These are phyloP conservation scores for Drosophila nannoptera DNA, from an alignment of 1,140 invertebrate genomes.

Conservation along the genomic window DNA sequence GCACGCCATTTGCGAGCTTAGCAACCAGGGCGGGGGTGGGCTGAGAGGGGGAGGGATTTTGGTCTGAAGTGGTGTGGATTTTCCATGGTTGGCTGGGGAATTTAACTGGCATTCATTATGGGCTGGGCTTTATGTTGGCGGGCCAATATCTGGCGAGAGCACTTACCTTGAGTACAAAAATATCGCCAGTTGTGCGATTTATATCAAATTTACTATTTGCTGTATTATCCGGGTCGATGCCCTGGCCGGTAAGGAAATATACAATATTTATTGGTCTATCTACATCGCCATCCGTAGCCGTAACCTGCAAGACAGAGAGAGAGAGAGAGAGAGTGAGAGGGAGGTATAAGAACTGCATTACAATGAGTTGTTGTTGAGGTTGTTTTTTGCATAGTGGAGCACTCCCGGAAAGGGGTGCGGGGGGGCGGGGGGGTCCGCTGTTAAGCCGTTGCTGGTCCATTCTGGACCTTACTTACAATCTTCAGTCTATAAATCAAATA, in stretches of 20 bases:
- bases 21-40: not conserved
- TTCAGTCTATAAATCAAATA: constrained; percentile 75
- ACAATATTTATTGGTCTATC: constrained; percentile 85
- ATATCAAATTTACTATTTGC: constrained; percentile 85
- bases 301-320: constrained; percentile 73
- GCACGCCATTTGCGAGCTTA: constrained; percentile 35
- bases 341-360: constrained; percentile 37
- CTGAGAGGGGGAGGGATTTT: not conserved
- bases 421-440: constrained; percentile 5
- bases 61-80: constrained; percentile 1
- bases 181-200: constrained; percentile 84
- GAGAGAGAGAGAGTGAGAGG: constrained; percentile 79
- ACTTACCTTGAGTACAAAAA: constrained; percentile 83
- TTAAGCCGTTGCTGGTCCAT: constrained; percentile 37
- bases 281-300: constrained; percentile 84
- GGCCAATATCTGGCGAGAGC: constrained; percentile 16
- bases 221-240: constrained; percentile 83
- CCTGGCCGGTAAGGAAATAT: constrained; percentile 86
- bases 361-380: constrained; percentile 13
- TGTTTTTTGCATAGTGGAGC: not conserved
- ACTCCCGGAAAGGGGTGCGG: too few species aligned
- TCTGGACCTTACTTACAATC: constrained; percentile 59
- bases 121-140: constrained; percentile 22
- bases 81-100: constrained; percentile 24
- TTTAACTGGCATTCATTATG: constrained; percentile 64